Percentiles rank a stretch among this genome's conserved stretches.
Conservation (phyloP, 2,113 vertebrate species). For the Sylvia atricapilla region DNA sequence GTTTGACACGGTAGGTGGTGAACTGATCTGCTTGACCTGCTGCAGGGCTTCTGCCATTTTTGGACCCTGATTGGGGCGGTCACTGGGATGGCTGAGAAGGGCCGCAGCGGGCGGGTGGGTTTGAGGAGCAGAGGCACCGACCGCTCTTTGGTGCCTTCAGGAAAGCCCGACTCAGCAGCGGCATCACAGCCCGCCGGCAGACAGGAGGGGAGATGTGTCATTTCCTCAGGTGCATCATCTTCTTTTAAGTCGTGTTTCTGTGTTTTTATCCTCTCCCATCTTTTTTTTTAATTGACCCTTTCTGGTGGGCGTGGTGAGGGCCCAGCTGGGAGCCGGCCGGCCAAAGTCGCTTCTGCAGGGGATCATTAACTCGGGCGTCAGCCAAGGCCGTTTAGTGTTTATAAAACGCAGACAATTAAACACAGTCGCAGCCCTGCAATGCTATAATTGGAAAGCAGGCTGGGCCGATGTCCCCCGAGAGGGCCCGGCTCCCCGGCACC, state of each 20-base stretch:
- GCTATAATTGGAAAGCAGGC: constrained; percentile 57
- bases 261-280: neutral
- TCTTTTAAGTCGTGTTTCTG: constrained; percentile 25
- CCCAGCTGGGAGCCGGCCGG: neutral
- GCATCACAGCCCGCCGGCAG: neutral
- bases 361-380: constrained; percentile 62
- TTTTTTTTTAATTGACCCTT: constrained; percentile 33
- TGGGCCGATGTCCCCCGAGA: neutral
- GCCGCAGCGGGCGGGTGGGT: neutral
- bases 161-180: neutral
- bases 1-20: neutral
- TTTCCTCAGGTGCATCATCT: constrained; percentile 30
- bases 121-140: rapidly evolving
- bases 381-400: constrained; percentile 49
- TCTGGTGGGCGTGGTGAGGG: neutral
- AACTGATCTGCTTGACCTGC: neutral
- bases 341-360: constrained; percentile 57
- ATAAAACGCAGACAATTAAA: constrained; percentile 58
- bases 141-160: neutral
- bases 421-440: constrained; percentile 4
- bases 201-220: neutral
- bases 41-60: rapidly evolving
- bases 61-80: rapidly evolving
- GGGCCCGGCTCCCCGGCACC: neutral
- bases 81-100: neutral